A percentile compares a stretch with the other conserved stretches of the same genome.
These are phyloP conservation scores for Trypoxylus dichotomus DNA, from an alignment of 1,140 invertebrate species.

Conservation along the genomic window DNA sequence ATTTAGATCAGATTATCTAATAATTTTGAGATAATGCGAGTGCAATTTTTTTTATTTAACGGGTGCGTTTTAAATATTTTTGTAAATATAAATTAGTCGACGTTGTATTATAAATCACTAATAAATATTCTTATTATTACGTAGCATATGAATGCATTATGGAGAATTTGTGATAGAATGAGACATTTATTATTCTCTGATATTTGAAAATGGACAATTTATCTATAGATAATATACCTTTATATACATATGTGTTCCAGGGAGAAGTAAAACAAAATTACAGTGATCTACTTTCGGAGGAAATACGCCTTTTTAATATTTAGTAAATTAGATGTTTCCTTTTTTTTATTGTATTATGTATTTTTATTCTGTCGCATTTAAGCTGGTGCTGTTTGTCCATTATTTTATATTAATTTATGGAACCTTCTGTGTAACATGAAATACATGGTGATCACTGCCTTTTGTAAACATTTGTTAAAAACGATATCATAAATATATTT, in stretches of 20 bases:
- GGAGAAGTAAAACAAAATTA: not conserved
- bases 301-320: slow-evolving; percentile 16
- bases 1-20: not conserved
- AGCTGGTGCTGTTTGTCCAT: slow-evolving; percentile 29
- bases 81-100: not conserved
- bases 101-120: not conserved
- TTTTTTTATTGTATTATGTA: slow-evolving; percentile 25
- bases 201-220: not conserved
- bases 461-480: slow-evolving; percentile 2
- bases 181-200: not conserved
- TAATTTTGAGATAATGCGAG: not conserved
- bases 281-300: not conserved
- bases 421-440: slow-evolving; percentile 26
- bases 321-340: slow-evolving; percentile 11
- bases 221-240: not conserved
- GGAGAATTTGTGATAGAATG: not conserved
- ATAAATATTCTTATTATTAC: not conserved
- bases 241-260: not conserved
- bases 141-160: not conserved
- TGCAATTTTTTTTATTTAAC: not conserved
- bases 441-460: slow-evolving; percentile 2
- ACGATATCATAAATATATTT: slow-evolving; percentile 4
- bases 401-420: slow-evolving; percentile 25
- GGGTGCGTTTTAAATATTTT: not conserved
- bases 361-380: slow-evolving; percentile 25